Evolutionary conservation across 1,140 invertebrate species (phyloP).

Genomic region (Cydia splendana): DNA sequence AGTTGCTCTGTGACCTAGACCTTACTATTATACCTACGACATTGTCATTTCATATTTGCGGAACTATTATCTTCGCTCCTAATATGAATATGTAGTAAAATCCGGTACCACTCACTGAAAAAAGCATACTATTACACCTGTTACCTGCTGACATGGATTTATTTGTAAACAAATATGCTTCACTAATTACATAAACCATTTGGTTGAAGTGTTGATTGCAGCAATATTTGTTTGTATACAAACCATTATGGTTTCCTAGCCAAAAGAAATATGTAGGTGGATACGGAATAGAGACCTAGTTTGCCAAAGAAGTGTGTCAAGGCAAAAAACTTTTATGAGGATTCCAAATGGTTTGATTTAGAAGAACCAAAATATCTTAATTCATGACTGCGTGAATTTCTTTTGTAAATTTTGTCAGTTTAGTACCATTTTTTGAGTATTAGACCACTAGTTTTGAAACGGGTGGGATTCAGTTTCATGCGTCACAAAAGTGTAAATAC

Average conservation of each 20-base stretch:
- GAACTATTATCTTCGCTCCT: neutral
- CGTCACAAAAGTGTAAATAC: too few species aligned
- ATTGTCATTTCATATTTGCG: neutral
- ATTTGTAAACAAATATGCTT: conserved; percentile 17
- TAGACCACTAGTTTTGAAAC: too few species aligned
- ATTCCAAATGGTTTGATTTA: neutral
- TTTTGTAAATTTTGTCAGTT: too few species aligned
- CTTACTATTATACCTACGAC: neutral
- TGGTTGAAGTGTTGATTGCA: conserved; percentile 18
- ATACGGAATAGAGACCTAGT: neutral
- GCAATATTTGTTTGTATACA: conserved; percentile 28
- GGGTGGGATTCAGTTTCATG: too few species aligned
- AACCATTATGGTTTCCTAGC: neutral
- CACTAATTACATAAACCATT: conserved; percentile 17
- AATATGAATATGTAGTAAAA: neutral
- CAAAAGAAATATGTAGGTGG: conserved; percentile 3
- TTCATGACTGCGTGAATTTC: too few species aligned
- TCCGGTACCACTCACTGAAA: neutral
- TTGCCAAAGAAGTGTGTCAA: conserved; percentile 18
- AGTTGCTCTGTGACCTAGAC: conserved; percentile 5
- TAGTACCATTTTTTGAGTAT: too few species aligned
- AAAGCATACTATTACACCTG: neutral
- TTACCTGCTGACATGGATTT: neutral
- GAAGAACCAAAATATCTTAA: too few species aligned
- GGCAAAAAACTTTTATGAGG: neutral